These are phyloP conservation scores for Cheilosia urbana DNA, from an alignment of 2,888 invertebrate genomes.

Conservation along the genomic window DNA sequence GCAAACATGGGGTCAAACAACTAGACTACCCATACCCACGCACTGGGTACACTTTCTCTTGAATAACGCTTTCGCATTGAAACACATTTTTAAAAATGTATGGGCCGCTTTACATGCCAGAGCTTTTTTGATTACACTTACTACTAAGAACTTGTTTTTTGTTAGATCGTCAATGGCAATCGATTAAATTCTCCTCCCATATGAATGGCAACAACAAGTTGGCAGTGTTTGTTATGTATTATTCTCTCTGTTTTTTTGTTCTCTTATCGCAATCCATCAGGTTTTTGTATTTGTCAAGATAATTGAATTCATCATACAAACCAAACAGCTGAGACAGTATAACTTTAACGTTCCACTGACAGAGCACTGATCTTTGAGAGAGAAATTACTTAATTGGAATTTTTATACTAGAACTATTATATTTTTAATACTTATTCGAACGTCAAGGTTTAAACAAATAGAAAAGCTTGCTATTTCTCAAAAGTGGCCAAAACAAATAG, in stretches of 20 bases:
- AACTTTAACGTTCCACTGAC: slow-evolving; percentile 11
- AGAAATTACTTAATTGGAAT: not conserved
- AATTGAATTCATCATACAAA: not conserved
- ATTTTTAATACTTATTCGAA: not conserved
- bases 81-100: too few species aligned
- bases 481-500: not conserved
- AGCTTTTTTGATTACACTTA: too few species aligned
- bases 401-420: not conserved
- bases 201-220: not conserved
- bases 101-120: too few species aligned
- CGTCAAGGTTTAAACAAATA: not conserved
- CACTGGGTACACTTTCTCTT: too few species aligned
- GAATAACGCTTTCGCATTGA: too few species aligned
- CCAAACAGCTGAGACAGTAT: slow-evolving; percentile 40
- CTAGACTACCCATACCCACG: too few species aligned
- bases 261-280: slow-evolving; percentile 1
- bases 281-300: not conserved
- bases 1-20: too few species aligned
- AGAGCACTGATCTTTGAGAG: not conserved
- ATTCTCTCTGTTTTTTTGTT: slow-evolving; percentile 16
- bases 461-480: not conserved
- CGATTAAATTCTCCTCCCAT: not conserved
- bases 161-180: not conserved
- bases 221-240: not conserved
- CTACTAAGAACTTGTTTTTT: not conserved